Conservation (phyloP, 2,888 invertebrate genomes). For the Incurvaria masculella region DNA sequence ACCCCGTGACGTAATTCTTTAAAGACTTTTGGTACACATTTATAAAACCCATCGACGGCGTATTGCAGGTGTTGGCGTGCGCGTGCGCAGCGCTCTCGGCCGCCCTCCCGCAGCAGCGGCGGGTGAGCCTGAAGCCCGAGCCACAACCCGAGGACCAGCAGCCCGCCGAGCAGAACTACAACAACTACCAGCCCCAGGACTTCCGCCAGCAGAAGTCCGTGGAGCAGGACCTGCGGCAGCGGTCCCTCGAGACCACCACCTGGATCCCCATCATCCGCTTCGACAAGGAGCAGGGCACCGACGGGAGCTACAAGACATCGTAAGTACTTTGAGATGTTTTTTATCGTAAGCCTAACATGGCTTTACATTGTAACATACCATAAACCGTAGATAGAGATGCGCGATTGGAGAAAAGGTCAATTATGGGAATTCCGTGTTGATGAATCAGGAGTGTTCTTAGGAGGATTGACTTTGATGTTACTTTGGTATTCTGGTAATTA, state of each 20-base stretch:
- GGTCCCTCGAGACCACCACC: constrained; percentile 62
- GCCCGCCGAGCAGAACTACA: constrained; percentile 39
- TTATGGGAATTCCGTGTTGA: too few relatives aligned
- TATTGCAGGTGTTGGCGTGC: constrained; percentile 38
- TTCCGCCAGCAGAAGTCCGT: constrained; percentile 33
- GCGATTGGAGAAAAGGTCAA: too few relatives aligned
- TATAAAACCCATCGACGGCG: not conserved
- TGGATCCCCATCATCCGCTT: constrained; percentile 77
- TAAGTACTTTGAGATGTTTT: constrained; percentile 52
- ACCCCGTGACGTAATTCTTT: too few relatives aligned
- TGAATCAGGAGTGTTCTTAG: too few relatives aligned
- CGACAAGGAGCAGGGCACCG: constrained; percentile 78
- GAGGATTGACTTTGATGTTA: too few relatives aligned
- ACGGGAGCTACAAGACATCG: constrained; percentile 81
- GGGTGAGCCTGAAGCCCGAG: constrained; percentile 33
- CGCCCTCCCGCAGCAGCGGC: constrained; percentile 48
- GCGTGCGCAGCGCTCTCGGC: constrained; percentile 36
- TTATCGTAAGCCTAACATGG: too few relatives aligned
- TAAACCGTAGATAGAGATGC: too few relatives aligned
- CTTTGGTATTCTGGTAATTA: too few relatives aligned
- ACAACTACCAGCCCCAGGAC: constrained; percentile 37
- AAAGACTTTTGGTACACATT: too few relatives aligned
- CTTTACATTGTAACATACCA: too few relatives aligned
- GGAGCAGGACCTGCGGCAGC: constrained; percentile 46
- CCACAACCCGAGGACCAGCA: constrained; percentile 28